Evolutionary conservation across 2,797 vertebrate species (phyloP), one percentile per base, ranked within the genome.

Genomic region (Pipistrellus nathusii): DNA sequence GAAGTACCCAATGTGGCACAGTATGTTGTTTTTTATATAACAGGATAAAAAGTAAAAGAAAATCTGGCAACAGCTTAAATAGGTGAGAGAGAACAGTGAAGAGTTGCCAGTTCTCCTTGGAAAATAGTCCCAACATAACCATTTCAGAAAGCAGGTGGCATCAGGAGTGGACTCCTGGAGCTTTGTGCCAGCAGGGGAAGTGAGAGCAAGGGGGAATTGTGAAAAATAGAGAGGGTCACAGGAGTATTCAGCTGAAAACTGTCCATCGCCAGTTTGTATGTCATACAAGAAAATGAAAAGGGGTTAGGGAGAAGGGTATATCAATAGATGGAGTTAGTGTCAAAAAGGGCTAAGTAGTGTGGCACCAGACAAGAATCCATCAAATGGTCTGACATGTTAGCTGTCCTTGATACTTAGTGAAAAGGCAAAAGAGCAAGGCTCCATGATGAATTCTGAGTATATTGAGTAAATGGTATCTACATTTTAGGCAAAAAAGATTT

Each of bases 1-100:
- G n/a, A 84, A 91, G 95, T 96, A 78, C 77, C 78, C 91, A 91
- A 94, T 82, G 95, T 96, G 96, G 95, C 72, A 96, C 90, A 93
- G 76, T 83, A 25, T 64, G 12, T 46, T 30, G 27, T n/a, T 44
- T 72, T 72, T 46, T 62, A 57, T 46, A 77, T 4, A 91, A 51
- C 35, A 32, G 53, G 23, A 51, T 73, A 30, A 78, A 84, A 95
- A 90, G 53, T 32, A 44, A 44, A 72, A 85, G 46, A 64, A 78
- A 78, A 84, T 71, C 27, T 88, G 23, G 68, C 41, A 23, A 41
- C 30, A 38, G 38, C 25, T 46, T 71, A 83, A 89, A 32, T 75
- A 84, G 38, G 69, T 62, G 72, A 69, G 38, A 82, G 32, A 85
- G 66, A 88, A 44, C 68, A 46, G 6, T 21, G 17, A 30, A 32